These are phyloP conservation scores for Oncorhynchus clarkii DNA, from an alignment of 2,113 vertebrate species.

Conservation along the genomic window DNA sequence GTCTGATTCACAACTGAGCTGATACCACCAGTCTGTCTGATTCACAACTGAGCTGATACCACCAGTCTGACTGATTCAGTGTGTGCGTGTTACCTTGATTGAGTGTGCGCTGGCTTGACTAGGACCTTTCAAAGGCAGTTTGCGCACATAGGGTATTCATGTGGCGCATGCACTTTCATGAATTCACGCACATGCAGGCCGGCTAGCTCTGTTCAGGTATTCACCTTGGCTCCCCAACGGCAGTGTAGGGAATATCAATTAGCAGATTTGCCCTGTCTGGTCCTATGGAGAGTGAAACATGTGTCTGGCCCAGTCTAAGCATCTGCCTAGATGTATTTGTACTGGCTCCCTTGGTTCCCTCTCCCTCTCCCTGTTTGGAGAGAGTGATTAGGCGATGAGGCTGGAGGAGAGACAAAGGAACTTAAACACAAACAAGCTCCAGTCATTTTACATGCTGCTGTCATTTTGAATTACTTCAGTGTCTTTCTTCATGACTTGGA, in stretches of 20 bases:
- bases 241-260: constrained; percentile 7
- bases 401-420: constrained; percentile 4
- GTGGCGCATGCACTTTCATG: background rate
- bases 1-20: too few relatives aligned
- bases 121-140: constrained; percentile 26
- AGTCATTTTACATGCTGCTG: background rate
- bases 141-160: background rate
- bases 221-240: background rate
- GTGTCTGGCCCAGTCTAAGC: background rate
- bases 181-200: background rate
- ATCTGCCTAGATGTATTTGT: background rate
- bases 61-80: too few relatives aligned
- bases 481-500: background rate
- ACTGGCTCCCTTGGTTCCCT: background rate
- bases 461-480: background rate
- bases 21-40: too few relatives aligned
- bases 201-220: background rate
- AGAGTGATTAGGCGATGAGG: too few relatives aligned
- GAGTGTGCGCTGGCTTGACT: constrained; percentile 11
- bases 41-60: too few relatives aligned
- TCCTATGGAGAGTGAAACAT: background rate
- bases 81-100: too few relatives aligned
- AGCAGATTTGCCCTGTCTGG: constrained; percentile 11
- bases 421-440: background rate
- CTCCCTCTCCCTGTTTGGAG: background rate